Percentiles rank a stretch among this genome's conserved stretches.
Evolutionary conservation across 2,113 vertebrate genomes (phyloP).

Genomic region (Pseudopipra pipra): DNA sequence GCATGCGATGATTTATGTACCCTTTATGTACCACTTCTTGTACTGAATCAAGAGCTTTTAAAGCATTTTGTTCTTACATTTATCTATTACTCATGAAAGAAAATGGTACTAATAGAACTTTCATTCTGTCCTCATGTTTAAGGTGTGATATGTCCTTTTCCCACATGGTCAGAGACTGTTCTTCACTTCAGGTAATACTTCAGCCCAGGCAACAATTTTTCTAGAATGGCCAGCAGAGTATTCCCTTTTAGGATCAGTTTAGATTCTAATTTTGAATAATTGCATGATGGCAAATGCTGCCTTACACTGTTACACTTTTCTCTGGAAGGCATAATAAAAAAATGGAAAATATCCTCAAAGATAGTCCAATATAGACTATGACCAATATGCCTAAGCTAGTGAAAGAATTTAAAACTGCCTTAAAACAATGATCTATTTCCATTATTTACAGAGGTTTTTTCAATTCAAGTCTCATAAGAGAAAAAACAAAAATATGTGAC

Average conservation of each 20-base stretch:
- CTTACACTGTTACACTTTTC: background rate
- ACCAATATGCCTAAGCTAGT: background rate
- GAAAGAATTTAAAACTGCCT: background rate
- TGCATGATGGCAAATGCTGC: background rate
- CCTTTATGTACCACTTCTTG: background rate
- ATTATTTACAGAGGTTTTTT: background rate
- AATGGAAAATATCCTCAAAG: background rate
- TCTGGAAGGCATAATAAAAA: background rate
- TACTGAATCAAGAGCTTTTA: background rate
- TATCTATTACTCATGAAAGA: background rate
- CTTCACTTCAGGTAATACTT: background rate
- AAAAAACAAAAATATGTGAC: background rate
- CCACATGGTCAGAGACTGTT: background rate
- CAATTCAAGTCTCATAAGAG: background rate
- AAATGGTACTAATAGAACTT: background rate
- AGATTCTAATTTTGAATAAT: background rate
- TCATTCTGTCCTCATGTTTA: background rate
- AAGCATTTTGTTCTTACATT: background rate
- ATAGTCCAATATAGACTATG: background rate
- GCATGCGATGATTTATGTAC: fast-evolving
- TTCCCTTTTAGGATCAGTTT: background rate
- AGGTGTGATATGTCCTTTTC: background rate
- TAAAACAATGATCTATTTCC: background rate
- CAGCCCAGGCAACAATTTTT: background rate
- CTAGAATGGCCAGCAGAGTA: background rate